A percentile compares a stretch with the other conserved stretches of the same genome.
These are phyloP conservation scores for Pavo muticus DNA, from an alignment of 2,113 vertebrate genomes.

Conservation along the genomic window DNA sequence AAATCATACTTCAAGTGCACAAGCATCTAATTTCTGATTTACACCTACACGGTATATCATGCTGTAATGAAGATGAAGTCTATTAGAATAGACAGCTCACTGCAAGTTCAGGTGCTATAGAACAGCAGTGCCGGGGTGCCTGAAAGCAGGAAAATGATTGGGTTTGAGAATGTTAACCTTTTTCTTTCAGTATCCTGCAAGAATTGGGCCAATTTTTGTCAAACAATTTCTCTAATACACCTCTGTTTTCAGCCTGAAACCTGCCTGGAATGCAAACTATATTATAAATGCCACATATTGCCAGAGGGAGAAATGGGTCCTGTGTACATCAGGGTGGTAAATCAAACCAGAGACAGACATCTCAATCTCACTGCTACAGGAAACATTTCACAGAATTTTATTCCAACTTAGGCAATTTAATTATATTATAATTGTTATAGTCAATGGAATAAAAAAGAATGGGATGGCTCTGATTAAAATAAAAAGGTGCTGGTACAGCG, in stretches of 20 bases:
- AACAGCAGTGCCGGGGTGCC: background rate
- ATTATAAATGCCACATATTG: background rate
- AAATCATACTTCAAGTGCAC: slow-evolving; percentile 51
- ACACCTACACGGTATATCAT: slow-evolving; percentile 37
- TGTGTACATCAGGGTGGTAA: background rate
- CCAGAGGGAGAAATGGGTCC: background rate
- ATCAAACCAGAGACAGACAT: background rate
- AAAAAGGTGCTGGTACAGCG: background rate
- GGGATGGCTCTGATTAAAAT: background rate
- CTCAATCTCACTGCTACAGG: background rate
- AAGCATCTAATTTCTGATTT: slow-evolving; percentile 55
- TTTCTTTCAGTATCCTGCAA: background rate
- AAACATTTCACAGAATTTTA: background rate
- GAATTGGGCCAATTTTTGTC: background rate
- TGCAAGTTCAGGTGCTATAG: slow-evolving; percentile 19
- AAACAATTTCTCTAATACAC: background rate
- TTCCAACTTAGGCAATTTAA: background rate
- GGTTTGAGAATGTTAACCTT: background rate
- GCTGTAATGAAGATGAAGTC: slow-evolving; percentile 55
- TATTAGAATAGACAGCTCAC: slow-evolving; percentile 61
- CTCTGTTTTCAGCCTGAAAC: background rate
- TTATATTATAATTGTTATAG: background rate
- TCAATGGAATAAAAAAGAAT: fast-evolving
- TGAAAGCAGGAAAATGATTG: background rate
- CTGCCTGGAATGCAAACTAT: background rate